These are phyloP conservation scores for Phthorimaea operculella DNA, from an alignment of 1,140 invertebrate species.

Conservation along the genomic window DNA sequence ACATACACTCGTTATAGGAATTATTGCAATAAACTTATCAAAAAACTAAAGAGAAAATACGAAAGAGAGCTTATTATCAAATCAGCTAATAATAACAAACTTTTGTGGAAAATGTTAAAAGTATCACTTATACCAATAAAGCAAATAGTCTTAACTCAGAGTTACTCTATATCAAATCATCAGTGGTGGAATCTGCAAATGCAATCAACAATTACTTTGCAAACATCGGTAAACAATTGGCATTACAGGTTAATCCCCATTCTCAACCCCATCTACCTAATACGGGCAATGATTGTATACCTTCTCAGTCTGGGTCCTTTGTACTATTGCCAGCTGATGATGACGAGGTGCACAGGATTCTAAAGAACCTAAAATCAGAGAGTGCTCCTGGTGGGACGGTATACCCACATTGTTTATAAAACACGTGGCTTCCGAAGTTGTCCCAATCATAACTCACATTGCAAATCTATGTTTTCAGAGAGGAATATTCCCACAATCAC, in stretches of 20 bases:
- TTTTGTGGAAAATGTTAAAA: conserved; percentile 9
- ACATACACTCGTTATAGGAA: conserved; percentile 7
- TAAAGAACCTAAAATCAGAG: conserved; percentile 4
- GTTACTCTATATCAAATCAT: conserved; percentile 3
- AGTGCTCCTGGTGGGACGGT: conserved; percentile 10
- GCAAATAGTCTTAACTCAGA: conserved; percentile 1
- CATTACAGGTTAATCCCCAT: neutral
- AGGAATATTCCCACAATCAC: neutral
- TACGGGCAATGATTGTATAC: neutral
- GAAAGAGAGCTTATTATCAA: neutral
- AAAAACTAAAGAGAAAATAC: conserved; percentile 2
- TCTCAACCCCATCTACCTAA: neutral
- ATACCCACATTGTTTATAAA: conserved; percentile 5
- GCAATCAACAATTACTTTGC: conserved; percentile 6
- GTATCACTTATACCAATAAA: neutral
- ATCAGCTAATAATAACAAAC: neutral
- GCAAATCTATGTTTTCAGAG: neutral
- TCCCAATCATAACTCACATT: neutral
- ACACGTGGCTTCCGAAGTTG: neutral
- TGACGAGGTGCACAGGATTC: neutral
- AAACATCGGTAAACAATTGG: conserved; percentile 2
- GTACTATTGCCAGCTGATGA: neutral
- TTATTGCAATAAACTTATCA: conserved; percentile 6
- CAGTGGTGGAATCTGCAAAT: neutral
- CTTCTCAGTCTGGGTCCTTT: neutral